Conservation (phyloP, 1,140 invertebrate species). For the Zelostemma sp. region DNA sequence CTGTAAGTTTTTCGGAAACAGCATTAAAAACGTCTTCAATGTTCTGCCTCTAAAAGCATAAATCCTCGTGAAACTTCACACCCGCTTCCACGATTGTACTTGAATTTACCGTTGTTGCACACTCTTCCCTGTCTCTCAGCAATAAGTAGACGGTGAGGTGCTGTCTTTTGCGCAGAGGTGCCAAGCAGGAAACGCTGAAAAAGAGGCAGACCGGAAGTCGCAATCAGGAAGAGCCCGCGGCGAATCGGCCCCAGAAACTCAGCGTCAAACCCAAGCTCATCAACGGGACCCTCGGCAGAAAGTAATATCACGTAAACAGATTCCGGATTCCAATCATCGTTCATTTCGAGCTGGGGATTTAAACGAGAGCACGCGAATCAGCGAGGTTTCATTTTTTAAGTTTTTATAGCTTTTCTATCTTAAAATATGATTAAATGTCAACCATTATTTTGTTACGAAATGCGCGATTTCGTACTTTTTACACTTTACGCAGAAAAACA, state of each 20-base stretch:
- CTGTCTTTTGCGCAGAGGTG: constrained; percentile 61
- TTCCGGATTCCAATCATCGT: constrained; percentile 11
- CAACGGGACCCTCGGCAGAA: constrained; percentile 56
- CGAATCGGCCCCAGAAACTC: constrained; percentile 33
- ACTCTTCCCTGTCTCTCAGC: constrained; percentile 55
- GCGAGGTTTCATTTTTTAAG: constrained; percentile 12
- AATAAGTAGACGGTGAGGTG: constrained; percentile 58
- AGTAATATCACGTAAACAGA: constrained; percentile 53
- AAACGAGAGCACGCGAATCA: too few species aligned
- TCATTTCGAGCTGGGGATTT: too few species aligned
- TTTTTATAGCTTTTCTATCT: not conserved
- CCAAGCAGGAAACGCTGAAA: constrained; percentile 66
- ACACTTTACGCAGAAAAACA: too few species aligned
- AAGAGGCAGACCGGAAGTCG: constrained; percentile 49
- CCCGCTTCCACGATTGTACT: constrained; percentile 37
- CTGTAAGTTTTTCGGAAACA: constrained; percentile 75
- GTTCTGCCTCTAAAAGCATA: too few species aligned
- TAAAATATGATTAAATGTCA: too few species aligned
- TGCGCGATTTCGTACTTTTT: too few species aligned
- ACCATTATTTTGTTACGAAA: not conserved
- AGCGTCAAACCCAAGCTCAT: constrained; percentile 54
- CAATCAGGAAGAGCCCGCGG: constrained; percentile 35
- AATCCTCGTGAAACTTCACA: too few species aligned
- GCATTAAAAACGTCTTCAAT: not conserved
- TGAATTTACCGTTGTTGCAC: constrained; percentile 42